A percentile compares a stretch with the other conserved stretches of the same genome.
These are phyloP conservation scores for Phyllotreta cruciferae DNA, from an alignment of 2,888 invertebrate genomes.

Conservation along the genomic window DNA sequence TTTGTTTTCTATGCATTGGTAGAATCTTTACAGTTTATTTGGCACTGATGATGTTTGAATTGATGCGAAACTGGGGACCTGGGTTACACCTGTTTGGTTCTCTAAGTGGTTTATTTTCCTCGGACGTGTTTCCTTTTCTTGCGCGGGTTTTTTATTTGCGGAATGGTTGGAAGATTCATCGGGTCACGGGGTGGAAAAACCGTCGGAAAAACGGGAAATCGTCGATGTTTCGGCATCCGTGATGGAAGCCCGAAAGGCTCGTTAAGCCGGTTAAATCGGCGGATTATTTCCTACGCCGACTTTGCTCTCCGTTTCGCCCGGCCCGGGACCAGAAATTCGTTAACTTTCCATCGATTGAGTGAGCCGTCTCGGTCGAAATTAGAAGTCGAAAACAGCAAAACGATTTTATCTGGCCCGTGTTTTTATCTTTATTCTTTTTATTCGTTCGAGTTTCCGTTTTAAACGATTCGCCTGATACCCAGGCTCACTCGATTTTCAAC, in stretches of 20 bases:
- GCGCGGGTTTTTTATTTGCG: too few species aligned
- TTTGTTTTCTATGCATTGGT: too few species aligned
- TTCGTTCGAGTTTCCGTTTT: background rate
- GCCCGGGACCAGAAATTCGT: conserved; percentile 29
- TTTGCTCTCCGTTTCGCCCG: conserved; percentile 22
- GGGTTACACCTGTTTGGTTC: too few species aligned
- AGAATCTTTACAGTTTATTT: too few species aligned
- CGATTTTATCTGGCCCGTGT: conserved; percentile 26
- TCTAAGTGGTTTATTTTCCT: too few species aligned
- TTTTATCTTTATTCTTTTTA: conserved; percentile 6
- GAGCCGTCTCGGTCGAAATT: conserved; percentile 33
- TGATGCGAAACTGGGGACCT: too few species aligned
- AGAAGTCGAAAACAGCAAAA: conserved; percentile 31
- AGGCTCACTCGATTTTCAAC: too few species aligned
- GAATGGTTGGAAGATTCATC: too few species aligned
- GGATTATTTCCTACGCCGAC: conserved; percentile 24
- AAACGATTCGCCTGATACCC: background rate
- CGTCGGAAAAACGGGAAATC: background rate
- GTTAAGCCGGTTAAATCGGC: conserved; percentile 19
- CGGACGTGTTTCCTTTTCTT: too few species aligned
- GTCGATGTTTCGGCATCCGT: background rate
- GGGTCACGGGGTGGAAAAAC: too few species aligned
- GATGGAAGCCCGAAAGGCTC: background rate
- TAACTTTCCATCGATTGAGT: conserved; percentile 32
- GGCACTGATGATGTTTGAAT: too few species aligned